Conservation (phyloP, 2,113 vertebrate species). For the Daubentonia madagascariensis region DNA sequence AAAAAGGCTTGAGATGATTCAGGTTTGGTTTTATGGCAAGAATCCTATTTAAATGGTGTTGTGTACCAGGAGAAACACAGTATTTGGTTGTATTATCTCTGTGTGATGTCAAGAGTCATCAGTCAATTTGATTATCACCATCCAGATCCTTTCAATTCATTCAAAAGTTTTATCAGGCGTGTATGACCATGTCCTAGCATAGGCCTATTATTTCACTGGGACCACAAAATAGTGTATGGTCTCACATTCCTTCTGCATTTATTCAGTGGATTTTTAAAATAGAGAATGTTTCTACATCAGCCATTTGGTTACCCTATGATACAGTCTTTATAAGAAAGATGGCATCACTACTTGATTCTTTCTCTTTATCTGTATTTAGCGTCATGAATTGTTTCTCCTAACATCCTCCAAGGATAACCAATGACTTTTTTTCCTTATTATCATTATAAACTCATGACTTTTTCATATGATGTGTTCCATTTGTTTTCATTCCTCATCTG, state of each 20-base stretch:
- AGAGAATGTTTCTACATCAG: neutral
- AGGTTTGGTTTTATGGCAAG: neutral
- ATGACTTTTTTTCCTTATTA: neutral
- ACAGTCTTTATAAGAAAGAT: neutral
- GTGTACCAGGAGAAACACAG: neutral
- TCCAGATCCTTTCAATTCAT: neutral
- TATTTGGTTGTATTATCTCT: neutral
- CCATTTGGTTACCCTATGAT: neutral
- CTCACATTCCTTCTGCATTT: neutral
- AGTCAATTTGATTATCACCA: neutral
- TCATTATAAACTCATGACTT: neutral
- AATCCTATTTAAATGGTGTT: neutral
- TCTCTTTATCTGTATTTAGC: neutral
- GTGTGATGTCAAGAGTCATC: neutral
- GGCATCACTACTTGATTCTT: neutral
- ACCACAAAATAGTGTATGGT: neutral
- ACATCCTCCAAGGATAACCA: neutral
- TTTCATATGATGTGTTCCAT: neutral
- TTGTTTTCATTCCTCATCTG: neutral
- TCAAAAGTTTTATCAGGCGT: neutral
- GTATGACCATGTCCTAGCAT: neutral
- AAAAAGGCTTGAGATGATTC: neutral
- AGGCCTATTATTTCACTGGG: neutral
- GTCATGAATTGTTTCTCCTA: neutral
- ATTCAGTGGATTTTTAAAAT: neutral